A percentile compares a stretch with the other conserved stretches of the same genome.
Conservation (phyloP, 1,140 invertebrate genomes). For the Ephestia elutella region DNA sequence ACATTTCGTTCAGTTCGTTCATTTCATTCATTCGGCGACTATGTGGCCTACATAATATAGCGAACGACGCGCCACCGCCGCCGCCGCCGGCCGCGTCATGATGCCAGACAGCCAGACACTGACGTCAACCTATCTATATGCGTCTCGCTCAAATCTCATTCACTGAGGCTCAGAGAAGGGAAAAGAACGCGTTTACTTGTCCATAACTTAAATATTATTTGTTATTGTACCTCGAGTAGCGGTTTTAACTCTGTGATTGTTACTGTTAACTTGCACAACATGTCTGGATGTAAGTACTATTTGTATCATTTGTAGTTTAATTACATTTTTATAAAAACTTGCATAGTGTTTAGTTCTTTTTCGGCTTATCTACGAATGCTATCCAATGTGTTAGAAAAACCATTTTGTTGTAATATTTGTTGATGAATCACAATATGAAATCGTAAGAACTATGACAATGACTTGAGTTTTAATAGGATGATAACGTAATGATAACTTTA, state of each 20-base stretch:
- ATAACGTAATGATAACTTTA: no score
- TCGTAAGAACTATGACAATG: no score
- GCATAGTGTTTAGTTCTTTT: background rate
- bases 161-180: background rate
- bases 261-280: background rate
- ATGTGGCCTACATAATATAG: background rate
- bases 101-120: no score
- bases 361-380: background rate
- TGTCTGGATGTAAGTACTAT: slow-evolving; percentile 38
- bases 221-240: background rate
- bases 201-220: background rate
- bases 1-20: background rate
- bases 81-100: no score
- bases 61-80: no score
- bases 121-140: no score
- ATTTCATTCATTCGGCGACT: background rate
- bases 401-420: no score
- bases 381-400: background rate
- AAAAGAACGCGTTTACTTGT: background rate
- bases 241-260: background rate
- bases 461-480: no score
- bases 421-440: no score
- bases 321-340: background rate
- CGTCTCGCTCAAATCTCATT: background rate
- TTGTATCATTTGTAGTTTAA: slow-evolving; percentile 9